phyloP scores from a whole-genome alignment of 2,888 invertebrate species.

The Plebejus melissa region DNA sequence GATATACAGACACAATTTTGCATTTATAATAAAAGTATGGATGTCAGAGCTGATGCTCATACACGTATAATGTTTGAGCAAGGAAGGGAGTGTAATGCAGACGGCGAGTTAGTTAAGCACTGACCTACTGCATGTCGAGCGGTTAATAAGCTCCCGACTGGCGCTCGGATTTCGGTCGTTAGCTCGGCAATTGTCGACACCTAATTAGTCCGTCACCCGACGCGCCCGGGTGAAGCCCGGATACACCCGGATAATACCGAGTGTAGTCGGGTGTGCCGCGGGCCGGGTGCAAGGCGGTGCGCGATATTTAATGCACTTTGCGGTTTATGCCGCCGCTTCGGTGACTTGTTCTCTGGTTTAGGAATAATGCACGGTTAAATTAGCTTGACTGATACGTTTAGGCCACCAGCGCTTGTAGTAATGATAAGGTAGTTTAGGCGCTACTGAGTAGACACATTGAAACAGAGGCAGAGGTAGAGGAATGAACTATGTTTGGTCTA shows the following conservation, averaged over 20 bases:
- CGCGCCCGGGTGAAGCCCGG: constrained; percentile 60
- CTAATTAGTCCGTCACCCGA: constrained; percentile 64
- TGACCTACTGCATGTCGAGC: constrained; percentile 45
- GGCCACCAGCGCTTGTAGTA: neutral
- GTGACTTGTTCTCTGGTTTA: constrained; percentile 11
- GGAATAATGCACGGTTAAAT: neutral
- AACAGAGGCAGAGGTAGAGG: too few relatives aligned
- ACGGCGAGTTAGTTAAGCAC: constrained; percentile 47
- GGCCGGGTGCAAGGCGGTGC: constrained; percentile 30
- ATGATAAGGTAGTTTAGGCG: neutral
- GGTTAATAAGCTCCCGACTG: constrained; percentile 62
- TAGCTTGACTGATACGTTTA: constrained; percentile 2
- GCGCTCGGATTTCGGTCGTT: constrained; percentile 69
- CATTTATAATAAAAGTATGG: neutral
- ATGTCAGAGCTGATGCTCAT: neutral
- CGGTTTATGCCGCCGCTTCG: constrained; percentile 21
- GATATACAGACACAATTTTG: too few relatives aligned
- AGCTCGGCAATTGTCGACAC: constrained; percentile 69
- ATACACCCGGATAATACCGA: constrained; percentile 50
- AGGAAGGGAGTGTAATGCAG: constrained; percentile 27
- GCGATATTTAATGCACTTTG: constrained; percentile 46
- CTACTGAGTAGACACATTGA: too few relatives aligned
- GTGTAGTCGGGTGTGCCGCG: neutral
- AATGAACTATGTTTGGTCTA: too few relatives aligned
- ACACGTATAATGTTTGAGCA: constrained; percentile 5